Evolutionary conservation across 2,797 vertebrate species (phyloP).

Genomic region (Sarcoramphus papa): DNA sequence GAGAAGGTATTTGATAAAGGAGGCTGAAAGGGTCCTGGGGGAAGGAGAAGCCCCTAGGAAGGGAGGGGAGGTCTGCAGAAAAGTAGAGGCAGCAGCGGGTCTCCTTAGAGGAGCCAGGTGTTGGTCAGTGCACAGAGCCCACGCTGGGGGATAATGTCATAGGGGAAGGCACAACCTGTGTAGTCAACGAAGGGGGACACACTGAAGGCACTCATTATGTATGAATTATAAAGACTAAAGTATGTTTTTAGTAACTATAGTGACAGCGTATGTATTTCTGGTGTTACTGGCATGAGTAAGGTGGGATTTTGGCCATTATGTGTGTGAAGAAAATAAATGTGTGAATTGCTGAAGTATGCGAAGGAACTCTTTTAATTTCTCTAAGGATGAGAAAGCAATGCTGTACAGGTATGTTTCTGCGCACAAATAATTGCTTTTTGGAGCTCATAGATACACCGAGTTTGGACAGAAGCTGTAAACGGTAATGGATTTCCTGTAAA

Average conservation of each 20-base stretch:
- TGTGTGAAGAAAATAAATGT: background rate
- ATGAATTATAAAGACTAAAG: background rate
- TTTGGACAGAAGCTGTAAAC: background rate
- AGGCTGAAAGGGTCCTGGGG: background rate
- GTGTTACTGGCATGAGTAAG: background rate
- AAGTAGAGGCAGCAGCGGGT: background rate
- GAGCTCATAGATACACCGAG: background rate
- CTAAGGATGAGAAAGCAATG: background rate
- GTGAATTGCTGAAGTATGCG: background rate
- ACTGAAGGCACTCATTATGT: background rate
- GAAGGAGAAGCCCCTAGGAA: background rate
- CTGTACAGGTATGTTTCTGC: background rate
- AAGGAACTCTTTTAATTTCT: background rate
- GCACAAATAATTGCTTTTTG: background rate
- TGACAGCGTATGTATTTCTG: background rate
- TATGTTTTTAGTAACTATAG: background rate
- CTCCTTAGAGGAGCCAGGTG: background rate
- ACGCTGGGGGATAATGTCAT: accelerated
- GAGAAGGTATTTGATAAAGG: background rate
- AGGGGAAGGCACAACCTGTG: background rate
- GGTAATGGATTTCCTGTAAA: background rate
- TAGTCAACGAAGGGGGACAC: no score
- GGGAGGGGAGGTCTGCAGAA: background rate
- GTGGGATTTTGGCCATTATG: background rate
- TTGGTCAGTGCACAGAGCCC: background rate